A percentile compares a stretch with the other conserved stretches of the same genome.
Evolutionary conservation across 2,797 vertebrate species (phyloP).

Genomic region (Bufotes viridis): DNA sequence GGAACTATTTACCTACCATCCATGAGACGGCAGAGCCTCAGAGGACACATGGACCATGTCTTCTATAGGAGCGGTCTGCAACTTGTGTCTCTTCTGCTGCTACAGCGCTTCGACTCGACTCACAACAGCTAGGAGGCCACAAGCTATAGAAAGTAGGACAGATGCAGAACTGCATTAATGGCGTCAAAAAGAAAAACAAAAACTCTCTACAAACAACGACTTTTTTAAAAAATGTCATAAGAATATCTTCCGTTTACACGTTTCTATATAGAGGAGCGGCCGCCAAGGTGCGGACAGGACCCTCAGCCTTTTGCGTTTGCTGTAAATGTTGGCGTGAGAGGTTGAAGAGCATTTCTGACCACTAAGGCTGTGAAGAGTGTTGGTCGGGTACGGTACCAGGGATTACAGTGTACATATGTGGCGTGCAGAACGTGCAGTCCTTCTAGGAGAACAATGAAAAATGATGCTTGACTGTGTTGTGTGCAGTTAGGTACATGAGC

Average conservation of each 20-base stretch:
- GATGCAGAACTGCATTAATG: not conserved
- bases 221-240: constrained; percentile 2
- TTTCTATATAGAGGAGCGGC: not conserved
- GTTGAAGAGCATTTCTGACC: constrained; percentile 10
- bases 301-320: not conserved
- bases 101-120: not conserved
- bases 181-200: not conserved
- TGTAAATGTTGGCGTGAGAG: not conserved
- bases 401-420: not conserved
- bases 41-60: not conserved
- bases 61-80: not conserved
- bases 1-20: not conserved
- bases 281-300: not conserved
- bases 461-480: not conserved
- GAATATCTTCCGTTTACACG: constrained; percentile 25
- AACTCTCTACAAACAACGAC: not conserved
- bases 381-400: too few relatives aligned
- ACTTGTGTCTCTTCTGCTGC: not conserved
- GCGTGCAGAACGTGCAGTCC: constrained; percentile 1
- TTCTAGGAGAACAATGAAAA: not conserved
- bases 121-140: not conserved
- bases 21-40: not conserved
- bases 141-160: not conserved
- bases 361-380: constrained; percentile 53
- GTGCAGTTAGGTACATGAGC: not conserved